A percentile compares a stretch with the other conserved stretches of the same genome.
Evolutionary conservation across 2,797 vertebrate species (phyloP).

Genomic region (Gobionotothen gibberifrons): DNA sequence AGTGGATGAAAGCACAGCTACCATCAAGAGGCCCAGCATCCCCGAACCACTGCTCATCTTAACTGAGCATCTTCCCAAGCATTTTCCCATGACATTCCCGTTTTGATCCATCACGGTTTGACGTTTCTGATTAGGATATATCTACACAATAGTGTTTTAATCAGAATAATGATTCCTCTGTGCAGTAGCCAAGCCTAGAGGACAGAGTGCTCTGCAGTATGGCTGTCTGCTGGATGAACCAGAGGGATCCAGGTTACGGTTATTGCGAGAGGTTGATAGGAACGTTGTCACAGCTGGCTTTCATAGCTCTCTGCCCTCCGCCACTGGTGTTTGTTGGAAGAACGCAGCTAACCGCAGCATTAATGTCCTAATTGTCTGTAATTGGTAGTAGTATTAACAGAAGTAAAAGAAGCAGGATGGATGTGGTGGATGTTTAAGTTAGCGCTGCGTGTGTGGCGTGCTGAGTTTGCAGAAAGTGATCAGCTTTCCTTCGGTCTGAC

Average conservation of each 20-base stretch:
- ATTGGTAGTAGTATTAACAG: constrained; percentile 56
- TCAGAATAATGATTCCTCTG: constrained; percentile 67
- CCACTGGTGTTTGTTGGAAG: constrained; percentile 41
- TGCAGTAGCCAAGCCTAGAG: constrained; percentile 57
- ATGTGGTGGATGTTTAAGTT: constrained; percentile 45
- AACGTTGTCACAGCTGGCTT: constrained; percentile 73
- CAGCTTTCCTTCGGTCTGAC: constrained; percentile 37
- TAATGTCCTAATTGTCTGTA: constrained; percentile 62
- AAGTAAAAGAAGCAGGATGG: constrained; percentile 45
- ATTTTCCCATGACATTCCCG: constrained; percentile 43
- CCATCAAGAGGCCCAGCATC: constrained; percentile 1
- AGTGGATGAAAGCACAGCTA: constrained; percentile 22
- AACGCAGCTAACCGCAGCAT: constrained; percentile 53
- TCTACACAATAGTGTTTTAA: constrained; percentile 51
- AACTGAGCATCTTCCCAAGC: constrained; percentile 12
- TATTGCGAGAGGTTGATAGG: constrained; percentile 59
- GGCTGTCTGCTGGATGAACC: constrained; percentile 51
- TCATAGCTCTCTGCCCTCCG: constrained; percentile 51
- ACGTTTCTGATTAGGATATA: constrained; percentile 62
- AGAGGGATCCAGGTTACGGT: constrained; percentile 50
- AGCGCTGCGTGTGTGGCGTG: constrained; percentile 26
- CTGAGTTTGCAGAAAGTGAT: constrained; percentile 48
- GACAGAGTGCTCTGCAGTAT: constrained; percentile 33
- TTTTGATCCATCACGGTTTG: constrained; percentile 50
- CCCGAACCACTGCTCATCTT: constrained; percentile 21